Percentiles rank a stretch among this genome's conserved stretches.
phyloP scores from a whole-genome alignment of 37 sponge, comb jelly and placozoan genomes.

The Dysidea cf. avara region DNA sequence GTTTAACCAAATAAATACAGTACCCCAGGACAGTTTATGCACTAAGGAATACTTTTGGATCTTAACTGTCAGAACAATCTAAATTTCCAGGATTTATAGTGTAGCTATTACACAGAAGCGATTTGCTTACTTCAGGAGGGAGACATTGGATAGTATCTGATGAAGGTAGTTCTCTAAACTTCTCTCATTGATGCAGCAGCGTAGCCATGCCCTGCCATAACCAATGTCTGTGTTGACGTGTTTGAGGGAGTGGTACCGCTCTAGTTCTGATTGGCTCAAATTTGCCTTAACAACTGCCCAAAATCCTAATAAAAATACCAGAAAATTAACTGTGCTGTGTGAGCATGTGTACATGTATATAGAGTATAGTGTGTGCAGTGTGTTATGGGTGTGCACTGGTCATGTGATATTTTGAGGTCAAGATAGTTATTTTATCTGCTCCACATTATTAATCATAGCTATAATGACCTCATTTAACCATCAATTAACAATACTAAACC shows the following conservation, averaged over 20 bases:
- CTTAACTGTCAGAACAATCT: no score
- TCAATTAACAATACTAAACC: no score
- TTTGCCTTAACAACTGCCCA: slow-evolving; percentile 50
- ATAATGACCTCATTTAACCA: no score
- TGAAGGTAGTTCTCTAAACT: slow-evolving; percentile 68
- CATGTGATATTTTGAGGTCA: no score
- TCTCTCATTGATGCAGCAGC: slow-evolving; percentile 80
- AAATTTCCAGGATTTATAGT: no score
- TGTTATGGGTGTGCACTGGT: slow-evolving; percentile 4
- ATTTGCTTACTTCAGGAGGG: slow-evolving; percentile 25
- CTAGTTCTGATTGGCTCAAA: slow-evolving; percentile 42
- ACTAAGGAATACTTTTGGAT: no score
- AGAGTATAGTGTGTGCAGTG: background rate
- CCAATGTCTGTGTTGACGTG: slow-evolving; percentile 47
- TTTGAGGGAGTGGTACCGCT: slow-evolving; percentile 20
- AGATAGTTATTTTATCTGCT: no score
- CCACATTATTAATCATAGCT: no score
- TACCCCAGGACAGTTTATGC: no score
- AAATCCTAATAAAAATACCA: background rate
- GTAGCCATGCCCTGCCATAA: slow-evolving; percentile 84
- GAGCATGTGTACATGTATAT: background rate
- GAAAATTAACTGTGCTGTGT: background rate
- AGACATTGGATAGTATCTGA: slow-evolving; percentile 21
- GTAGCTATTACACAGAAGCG: no score
- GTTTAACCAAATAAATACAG: no score